Base-by-base conservation (phyloP, 2,797 vertebrate genomes). In the Tangara arthus region DNA sequence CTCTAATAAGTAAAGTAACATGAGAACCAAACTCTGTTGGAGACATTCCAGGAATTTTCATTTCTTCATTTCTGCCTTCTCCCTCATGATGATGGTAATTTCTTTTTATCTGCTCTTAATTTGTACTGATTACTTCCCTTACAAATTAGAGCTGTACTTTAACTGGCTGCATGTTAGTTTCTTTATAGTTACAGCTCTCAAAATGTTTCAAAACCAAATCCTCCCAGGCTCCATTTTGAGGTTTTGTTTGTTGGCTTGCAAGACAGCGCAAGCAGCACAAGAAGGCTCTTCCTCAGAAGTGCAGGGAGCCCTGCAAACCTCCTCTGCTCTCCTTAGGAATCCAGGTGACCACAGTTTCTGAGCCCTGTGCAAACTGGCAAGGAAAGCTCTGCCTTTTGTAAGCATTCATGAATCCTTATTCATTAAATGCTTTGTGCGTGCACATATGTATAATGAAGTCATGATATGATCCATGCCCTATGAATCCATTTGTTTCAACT, bases 21-120 rank as follows among this genome's bases (percentile, higher is more conserved):
- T 47, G n/a, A 94, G 57, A 90, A 71, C 39, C n/a, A 78, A 93
- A 86, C 50, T 87, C 59, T 47, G 15, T 30, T 94, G 94, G 87
- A 90, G 27, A 41, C 39, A 49, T 90, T 94, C 57, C 82, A 90
- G 61, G 53, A 88, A 78, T 90, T 94, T 94, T 88, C 42, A 32
- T 83, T 61, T 91, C 76, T 95, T 92, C 30, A 53, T 73, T 85
- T 91, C 50, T 88, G 57, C 39, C 60, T 78, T 68, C 57, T 89
- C 44, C 26, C 56, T 83, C 83, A 55, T 34, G n/a, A 78, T 68
- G 65, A 78, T 68, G 61, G 28, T 13, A 89, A 93, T 93, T 94
- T 92, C 89, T 94, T 95, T 95, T 92, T 88, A 78, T 92, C 85
- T 89, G 56, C 53, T 93, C 72, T 88, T 94, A 61, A 81, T 90